Base-by-base conservation (phyloP, 30 jellyfish, hydroid and myxozoan species). In the Catostylus mosaicus region DNA sequence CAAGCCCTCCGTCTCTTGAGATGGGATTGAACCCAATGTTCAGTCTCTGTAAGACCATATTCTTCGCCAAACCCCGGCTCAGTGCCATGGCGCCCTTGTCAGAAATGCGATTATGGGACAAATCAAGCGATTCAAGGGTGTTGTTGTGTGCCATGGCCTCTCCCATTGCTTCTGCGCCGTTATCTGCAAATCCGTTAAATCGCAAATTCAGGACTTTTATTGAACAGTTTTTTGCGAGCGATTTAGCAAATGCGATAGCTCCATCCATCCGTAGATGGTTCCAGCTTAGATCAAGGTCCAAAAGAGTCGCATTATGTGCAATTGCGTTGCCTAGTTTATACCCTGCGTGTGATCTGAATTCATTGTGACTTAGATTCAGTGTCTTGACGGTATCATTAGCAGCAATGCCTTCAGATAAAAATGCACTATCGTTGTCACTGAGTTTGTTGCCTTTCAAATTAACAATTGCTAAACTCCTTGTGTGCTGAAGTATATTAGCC, bases 1-100 rank as follows among this genome's bases (percentile, higher is more conserved):
- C 80, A 2, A 65, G 45, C n/a, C 84, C 88, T 30, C 97, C 97
- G 14, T 40, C 75, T 11, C 77, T 45, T 16, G 97, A 74, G 20
- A 90, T 90, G 4, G 92, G 91, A 82, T 90, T 90, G 85, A 63
- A 77, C 56, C 97, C 82, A n/a, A 90, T 71, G 31, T 90, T 72
- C 31, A 90, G 56, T 20, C 77, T 74, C 76, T 78, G 62, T 16
- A 90, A 66, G 16, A 92, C 77, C 9, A 30, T 70, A 86, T 90
- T 90, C 64, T 48, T 72, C 4, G 85, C 81, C 75, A 90, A 56
- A 47, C 95, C 92, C 5, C 38, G 54, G 48, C 96, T 84, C 36
- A 90, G 74, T 14, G 54, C 56, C 30, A 63, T 36, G 1, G 97
- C 97, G 8, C 97, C 97, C 36, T 23, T 63, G 62, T 90, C 90